Conservation (phyloP, 1,140 invertebrate genomes). For the Limonius californicus region DNA sequence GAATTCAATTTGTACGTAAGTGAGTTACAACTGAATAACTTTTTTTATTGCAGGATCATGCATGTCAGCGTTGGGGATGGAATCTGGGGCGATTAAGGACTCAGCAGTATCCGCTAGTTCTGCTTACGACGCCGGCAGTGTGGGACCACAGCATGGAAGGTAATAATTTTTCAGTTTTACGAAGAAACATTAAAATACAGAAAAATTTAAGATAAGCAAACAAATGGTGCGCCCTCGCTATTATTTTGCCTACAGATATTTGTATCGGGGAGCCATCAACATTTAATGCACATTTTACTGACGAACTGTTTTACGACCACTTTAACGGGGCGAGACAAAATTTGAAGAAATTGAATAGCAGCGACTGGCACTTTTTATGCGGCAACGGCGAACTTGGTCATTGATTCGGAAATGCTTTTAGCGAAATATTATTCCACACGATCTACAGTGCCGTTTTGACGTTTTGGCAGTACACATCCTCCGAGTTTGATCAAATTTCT, state of each 20-base stretch:
- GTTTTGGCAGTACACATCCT: background rate
- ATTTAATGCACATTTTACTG: background rate
- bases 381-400: constrained; percentile 27
- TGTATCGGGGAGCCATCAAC: background rate
- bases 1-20: too few species aligned
- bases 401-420: constrained; percentile 40
- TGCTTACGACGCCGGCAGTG: constrained; percentile 68
- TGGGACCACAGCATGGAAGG: constrained; percentile 58
- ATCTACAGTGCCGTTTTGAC: background rate
- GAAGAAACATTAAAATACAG: too few species aligned
- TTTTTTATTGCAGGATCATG: constrained; percentile 55
- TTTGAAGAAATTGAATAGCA: constrained; percentile 37
- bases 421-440: constrained; percentile 31
- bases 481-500: too few species aligned
- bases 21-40: background rate
- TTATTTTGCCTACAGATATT: background rate
- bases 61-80: constrained; percentile 66
- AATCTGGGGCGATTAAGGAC: constrained; percentile 66
- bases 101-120: constrained; percentile 67
- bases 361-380: constrained; percentile 27
- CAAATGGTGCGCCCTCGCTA: too few species aligned
- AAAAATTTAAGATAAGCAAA: too few species aligned
- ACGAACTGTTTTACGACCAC: too few species aligned
- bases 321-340: constrained; percentile 14
- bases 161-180: constrained; percentile 16